These are phyloP conservation scores for Lepidocyrtoides sp. DNA, from an alignment of 2,888 invertebrate species.

Conservation along the genomic window DNA sequence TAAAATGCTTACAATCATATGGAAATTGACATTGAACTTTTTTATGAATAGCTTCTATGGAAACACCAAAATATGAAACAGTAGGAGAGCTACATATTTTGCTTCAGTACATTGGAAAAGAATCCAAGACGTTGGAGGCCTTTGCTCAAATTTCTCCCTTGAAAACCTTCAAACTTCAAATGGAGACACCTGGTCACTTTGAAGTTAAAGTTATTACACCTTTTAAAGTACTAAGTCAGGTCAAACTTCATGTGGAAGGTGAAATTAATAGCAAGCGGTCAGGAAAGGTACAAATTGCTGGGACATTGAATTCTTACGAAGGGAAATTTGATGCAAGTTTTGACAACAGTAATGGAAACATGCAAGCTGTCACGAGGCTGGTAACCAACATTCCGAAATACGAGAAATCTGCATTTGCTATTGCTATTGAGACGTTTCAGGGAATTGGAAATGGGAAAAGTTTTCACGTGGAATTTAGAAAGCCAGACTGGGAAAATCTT, in stretches of 20 bases:
- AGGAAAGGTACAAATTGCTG: slow-evolving; percentile 64
- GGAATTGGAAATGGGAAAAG: slow-evolving; percentile 84
- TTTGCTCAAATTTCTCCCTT: slow-evolving; percentile 78
- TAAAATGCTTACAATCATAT: background rate
- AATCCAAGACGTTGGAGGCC: slow-evolving; percentile 59
- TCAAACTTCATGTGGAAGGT: slow-evolving; percentile 42
- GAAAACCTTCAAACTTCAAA: slow-evolving; percentile 74
- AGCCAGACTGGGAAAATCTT: slow-evolving; percentile 83
- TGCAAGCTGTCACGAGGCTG: slow-evolving; percentile 81
- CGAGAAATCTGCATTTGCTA: slow-evolving; percentile 84
- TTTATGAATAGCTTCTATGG: slow-evolving; percentile 62
- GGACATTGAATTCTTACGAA: slow-evolving; percentile 84
- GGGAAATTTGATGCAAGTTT: slow-evolving; percentile 84
- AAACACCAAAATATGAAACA: slow-evolving; percentile 64
- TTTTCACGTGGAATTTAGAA: slow-evolving; percentile 84
- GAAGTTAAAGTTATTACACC: slow-evolving; percentile 53
- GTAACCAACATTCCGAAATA: slow-evolving; percentile 85
- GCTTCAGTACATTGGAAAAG: slow-evolving; percentile 33
- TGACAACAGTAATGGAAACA: slow-evolving; percentile 81
- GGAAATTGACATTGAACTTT: background rate
- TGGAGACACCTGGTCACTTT: slow-evolving; percentile 68
- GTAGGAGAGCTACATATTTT: slow-evolving; percentile 76
- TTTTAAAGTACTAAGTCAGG: slow-evolving; percentile 4
- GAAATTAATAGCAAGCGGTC: slow-evolving; percentile 66
- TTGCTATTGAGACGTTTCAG: slow-evolving; percentile 84